Evolutionary conservation across 2,113 vertebrate species (phyloP).

Genomic region (Rhizomys pruinosus): DNA sequence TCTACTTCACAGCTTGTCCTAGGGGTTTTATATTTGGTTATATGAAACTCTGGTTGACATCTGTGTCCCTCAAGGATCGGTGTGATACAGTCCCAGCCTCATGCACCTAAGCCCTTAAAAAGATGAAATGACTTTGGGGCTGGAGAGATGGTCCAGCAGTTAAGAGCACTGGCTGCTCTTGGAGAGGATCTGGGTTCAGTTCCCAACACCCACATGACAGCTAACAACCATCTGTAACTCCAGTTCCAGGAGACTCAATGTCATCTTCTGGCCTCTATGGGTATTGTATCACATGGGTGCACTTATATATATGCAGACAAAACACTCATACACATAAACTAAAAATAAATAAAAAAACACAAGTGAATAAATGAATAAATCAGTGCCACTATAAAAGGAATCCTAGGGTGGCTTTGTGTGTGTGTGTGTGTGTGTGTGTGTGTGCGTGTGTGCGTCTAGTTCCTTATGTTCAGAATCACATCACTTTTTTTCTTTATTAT

Average conservation of each 20-base stretch:
- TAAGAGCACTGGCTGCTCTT: no score
- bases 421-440: background rate
- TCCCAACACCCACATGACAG: no score
- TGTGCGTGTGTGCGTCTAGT: background rate
- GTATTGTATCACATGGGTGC: no score
- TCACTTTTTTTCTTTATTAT: background rate
- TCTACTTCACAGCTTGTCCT: background rate
- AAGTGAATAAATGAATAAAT: background rate
- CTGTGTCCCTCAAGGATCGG: background rate
- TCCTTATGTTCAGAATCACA: background rate
- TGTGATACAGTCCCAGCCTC: no score
- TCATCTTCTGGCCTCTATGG: no score
- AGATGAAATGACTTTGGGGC: no score
- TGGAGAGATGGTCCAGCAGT: no score
- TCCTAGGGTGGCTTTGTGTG: background rate
- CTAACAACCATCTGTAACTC: no score
- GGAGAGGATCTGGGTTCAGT: no score
- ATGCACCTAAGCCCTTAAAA: background rate
- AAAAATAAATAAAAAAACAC: background rate
- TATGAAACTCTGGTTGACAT: background rate
- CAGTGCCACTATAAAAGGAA: background rate
- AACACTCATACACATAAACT: no score
- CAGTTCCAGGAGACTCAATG: no score
- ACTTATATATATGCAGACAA: no score
- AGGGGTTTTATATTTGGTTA: background rate